Conservation (phyloP, 2,797 vertebrate genomes). For the Crenichthys baileyi region DNA sequence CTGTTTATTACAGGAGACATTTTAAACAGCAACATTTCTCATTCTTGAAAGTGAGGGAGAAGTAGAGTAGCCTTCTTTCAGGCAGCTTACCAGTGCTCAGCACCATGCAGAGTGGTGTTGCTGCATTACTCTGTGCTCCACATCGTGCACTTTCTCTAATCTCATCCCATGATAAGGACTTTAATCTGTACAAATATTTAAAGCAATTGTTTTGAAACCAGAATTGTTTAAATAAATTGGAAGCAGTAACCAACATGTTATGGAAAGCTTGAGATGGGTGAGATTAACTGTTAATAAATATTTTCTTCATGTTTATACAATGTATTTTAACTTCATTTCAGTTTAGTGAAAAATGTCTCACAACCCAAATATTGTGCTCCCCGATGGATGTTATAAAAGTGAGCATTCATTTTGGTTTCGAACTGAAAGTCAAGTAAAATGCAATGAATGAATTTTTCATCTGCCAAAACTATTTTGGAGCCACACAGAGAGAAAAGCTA, state of each 20-base stretch:
- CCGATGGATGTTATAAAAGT: constrained; percentile 28
- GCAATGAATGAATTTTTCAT: constrained; percentile 65
- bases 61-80: no score
- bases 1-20: no score
- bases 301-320: constrained; percentile 13
- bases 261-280: background rate
- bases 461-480: constrained; percentile 45
- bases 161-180: background rate
- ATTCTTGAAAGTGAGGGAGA: no score
- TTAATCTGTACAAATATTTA: background rate
- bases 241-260: background rate
- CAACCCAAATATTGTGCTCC: constrained; percentile 8
- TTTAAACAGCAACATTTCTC: no score
- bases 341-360: constrained; percentile 14
- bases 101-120: no score
- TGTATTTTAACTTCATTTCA: constrained; percentile 16
- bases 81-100: no score
- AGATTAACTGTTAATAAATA: background rate
- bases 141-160: background rate
- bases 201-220: background rate
- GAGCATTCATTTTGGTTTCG: constrained; percentile 36
- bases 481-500: constrained; percentile 38
- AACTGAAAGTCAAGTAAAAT: constrained; percentile 42
- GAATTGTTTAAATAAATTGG: background rate
- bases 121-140: no score